Conservation (phyloP, 2,888 invertebrate genomes). For the Calameuta idolon region DNA sequence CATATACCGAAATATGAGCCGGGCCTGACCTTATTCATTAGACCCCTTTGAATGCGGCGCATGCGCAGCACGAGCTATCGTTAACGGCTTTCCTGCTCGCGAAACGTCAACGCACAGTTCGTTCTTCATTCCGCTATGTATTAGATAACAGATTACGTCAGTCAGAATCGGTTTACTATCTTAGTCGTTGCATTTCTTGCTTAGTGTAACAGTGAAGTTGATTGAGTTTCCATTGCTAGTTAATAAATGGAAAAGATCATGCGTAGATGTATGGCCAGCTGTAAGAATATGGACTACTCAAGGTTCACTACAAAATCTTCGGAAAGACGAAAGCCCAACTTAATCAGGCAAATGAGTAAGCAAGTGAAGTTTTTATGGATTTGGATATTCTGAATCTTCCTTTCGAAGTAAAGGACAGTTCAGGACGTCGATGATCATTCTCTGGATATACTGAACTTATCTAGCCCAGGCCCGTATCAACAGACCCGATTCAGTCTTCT, state of each 20-base stretch:
- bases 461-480: conserved; percentile 66
- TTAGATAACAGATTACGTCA: background rate
- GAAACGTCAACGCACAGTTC: background rate
- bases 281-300: conserved; percentile 61
- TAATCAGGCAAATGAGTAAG: conserved; percentile 68
- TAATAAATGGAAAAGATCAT: background rate
- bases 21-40: background rate
- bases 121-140: background rate
- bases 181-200: background rate
- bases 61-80: background rate
- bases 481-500: conserved; percentile 69
- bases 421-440: background rate
- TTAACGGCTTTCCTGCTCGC: background rate
- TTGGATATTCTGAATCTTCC: background rate
- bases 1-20: background rate
- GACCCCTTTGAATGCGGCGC: background rate
- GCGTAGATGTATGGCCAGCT: conserved; percentile 28
- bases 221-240: background rate
- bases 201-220: background rate
- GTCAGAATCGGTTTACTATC: background rate
- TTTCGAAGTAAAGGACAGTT: background rate
- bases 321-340: conserved; percentile 64
- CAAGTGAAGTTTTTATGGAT: background rate
- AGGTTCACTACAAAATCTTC: conserved; percentile 66
- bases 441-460: conserved; percentile 14